Evolutionary conservation across 1,140 invertebrate genomes (phyloP).

Genomic region (Paramacrobiotus metropolitanus): DNA sequence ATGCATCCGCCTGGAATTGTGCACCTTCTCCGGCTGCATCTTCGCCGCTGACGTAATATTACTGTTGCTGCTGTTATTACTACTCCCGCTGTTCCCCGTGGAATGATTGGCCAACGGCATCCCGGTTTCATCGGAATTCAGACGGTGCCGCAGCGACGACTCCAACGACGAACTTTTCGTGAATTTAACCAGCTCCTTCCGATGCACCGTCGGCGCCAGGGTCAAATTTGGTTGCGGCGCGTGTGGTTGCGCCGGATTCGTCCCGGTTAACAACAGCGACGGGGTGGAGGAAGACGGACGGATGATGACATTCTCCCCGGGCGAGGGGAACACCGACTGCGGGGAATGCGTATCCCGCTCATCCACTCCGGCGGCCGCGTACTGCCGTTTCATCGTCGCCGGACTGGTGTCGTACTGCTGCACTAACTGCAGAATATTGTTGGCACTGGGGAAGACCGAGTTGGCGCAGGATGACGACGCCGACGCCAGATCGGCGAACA

Average conservation of each 20-base stretch:
- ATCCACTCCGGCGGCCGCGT: not conserved
- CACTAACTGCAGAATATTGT: not conserved
- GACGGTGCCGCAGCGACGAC: not conserved
- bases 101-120: not conserved
- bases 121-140: not conserved
- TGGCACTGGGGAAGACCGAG: not conserved
- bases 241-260: not conserved
- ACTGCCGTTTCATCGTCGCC: too few relatives aligned
- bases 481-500: not conserved
- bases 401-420: not conserved
- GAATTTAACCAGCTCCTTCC: slow-evolving; percentile 1
- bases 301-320: not conserved
- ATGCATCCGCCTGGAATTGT: not conserved
- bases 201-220: not conserved
- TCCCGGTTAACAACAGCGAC: not conserved
- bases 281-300: slow-evolving; percentile 1
- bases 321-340: not conserved
- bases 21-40: not conserved
- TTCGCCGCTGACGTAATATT: too few relatives aligned
- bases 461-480: not conserved
- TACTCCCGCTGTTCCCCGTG: not conserved
- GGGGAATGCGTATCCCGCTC: not conserved
- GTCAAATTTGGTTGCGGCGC: not conserved
- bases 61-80: not conserved
- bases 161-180: not conserved